A percentile compares a stretch with the other conserved stretches of the same genome.
Conservation (phyloP, 2,888 invertebrate species). For the Alloplasta piceator region DNA sequence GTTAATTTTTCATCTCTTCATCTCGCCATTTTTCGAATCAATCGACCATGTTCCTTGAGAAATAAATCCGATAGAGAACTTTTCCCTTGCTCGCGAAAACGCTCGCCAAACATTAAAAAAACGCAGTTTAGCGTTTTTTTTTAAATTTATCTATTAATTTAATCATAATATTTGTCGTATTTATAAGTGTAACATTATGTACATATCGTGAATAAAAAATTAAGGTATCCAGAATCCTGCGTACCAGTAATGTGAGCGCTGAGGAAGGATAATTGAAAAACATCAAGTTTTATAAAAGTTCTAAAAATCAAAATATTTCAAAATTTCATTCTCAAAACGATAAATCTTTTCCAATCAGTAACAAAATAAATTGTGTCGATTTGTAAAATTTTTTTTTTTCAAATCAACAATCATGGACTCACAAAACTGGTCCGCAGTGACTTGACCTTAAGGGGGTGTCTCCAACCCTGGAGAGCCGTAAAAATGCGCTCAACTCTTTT, state of each 20-base stretch:
- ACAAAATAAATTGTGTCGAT: too few species aligned
- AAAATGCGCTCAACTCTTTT: too few species aligned
- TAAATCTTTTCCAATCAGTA: too few species aligned
- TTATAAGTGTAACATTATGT: conserved; percentile 43
- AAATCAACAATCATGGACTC: too few species aligned
- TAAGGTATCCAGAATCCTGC: not conserved
- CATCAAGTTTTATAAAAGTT: too few species aligned
- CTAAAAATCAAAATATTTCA: conserved; percentile 1
- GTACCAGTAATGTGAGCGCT: not conserved
- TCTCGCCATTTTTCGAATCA: conserved; percentile 34
- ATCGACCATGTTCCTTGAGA: not conserved
- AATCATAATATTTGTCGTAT: conserved; percentile 40
- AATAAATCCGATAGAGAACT: conserved; percentile 4
- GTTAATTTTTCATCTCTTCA: conserved; percentile 58
- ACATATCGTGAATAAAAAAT: conserved; percentile 44
- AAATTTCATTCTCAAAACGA: not conserved
- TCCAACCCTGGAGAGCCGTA: too few species aligned
- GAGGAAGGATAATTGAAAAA: too few species aligned
- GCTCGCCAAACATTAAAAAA: conserved; percentile 3
- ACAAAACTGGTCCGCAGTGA: too few species aligned
- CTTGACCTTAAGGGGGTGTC: too few species aligned
- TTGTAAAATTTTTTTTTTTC: too few species aligned
- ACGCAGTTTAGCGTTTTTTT: conserved; percentile 7
- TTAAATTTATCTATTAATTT: conserved; percentile 2
- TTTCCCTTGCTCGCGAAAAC: not conserved